A percentile compares a stretch with the other conserved stretches of the same genome.
phyloP scores from a whole-genome alignment of 2,888 invertebrate genomes.

The Spodoptera picta region DNA sequence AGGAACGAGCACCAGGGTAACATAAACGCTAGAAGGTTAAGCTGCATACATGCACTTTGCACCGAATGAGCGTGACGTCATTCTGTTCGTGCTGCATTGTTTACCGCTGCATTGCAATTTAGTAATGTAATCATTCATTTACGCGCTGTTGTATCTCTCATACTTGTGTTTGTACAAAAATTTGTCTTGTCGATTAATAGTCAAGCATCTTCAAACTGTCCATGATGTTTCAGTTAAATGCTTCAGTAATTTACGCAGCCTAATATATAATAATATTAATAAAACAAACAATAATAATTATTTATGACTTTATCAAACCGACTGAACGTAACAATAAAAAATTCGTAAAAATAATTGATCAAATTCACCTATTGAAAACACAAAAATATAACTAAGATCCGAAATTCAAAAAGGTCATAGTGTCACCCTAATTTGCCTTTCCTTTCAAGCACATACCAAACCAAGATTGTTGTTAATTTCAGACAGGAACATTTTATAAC shows the following conservation, averaged over 20 bases:
- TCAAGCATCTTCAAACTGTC: no score
- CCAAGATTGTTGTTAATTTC: background rate
- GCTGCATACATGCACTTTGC: conserved; percentile 88
- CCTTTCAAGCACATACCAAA: conserved; percentile 1
- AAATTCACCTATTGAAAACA: no score
- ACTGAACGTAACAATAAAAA: no score
- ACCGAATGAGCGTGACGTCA: conserved; percentile 86
- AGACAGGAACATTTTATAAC: background rate
- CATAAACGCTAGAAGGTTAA: conserved; percentile 83
- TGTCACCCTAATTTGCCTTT: conserved; percentile 30
- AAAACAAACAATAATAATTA: no score
- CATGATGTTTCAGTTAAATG: no score
- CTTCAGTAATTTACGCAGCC: no score
- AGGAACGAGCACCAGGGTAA: conserved; percentile 85
- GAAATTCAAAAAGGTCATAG: conserved; percentile 35
- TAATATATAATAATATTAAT: background rate
- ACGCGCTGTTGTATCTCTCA: conserved; percentile 22
- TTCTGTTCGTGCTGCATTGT: conserved; percentile 81
- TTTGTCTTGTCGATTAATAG: no score
- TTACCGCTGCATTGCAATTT: conserved; percentile 77
- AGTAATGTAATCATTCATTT: conserved; percentile 58
- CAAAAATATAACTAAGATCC: conserved; percentile 5
- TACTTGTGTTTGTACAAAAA: background rate
- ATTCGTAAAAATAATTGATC: no score
- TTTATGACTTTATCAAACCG: no score